These are phyloP conservation scores for Avahi laniger DNA, from an alignment of 2,797 vertebrate species.

Conservation along the genomic window DNA sequence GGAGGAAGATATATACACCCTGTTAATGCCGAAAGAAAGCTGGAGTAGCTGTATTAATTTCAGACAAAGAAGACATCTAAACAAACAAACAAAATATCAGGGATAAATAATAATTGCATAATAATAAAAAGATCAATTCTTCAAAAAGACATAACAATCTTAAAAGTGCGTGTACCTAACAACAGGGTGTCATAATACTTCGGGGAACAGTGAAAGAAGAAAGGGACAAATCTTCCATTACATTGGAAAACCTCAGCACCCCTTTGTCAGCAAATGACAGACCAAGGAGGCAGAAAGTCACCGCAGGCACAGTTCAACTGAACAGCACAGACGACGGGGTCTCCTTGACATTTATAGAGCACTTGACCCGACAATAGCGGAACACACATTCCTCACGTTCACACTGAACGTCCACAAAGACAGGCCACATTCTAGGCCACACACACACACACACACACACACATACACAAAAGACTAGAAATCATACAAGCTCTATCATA, in stretches of 20 bases:
- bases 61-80: not conserved
- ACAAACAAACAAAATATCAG: not conserved
- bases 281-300: constrained; percentile 22
- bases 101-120: not conserved
- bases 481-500: fast-evolving
- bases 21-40: not conserved
- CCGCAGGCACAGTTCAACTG: not conserved
- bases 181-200: not conserved
- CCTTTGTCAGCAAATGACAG: not conserved
- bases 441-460: not conserved
- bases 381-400: not conserved
- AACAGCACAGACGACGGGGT: not conserved
- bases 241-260: fast-evolving
- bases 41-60: not conserved
- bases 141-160: not conserved
- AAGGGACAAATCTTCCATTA: not conserved
- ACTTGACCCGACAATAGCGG: not conserved
- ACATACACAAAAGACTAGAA: fast-evolving
- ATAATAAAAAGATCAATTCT: not conserved
- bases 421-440: not conserved
- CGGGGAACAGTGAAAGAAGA: not conserved
- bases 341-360: not conserved
- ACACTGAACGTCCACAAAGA: not conserved
- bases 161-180: not conserved
- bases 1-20: not conserved